A percentile compares a stretch with the other conserved stretches of the same genome.
Conservation (phyloP, 1,140 invertebrate species). For the Caenorhabditis brenneri region DNA sequence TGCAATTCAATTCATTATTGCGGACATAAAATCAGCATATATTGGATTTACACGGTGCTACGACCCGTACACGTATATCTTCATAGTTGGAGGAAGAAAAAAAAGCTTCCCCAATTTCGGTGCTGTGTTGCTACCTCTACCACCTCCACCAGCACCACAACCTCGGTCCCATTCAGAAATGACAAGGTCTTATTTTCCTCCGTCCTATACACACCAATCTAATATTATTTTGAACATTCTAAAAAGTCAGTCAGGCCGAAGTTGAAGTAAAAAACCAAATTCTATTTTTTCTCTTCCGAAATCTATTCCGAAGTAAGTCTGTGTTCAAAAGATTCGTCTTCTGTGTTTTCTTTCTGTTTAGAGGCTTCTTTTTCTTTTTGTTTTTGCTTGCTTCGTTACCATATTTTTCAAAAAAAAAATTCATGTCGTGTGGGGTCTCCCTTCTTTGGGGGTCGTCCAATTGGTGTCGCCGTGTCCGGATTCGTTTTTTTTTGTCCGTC, state of each 20-base stretch:
- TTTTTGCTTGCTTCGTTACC: conserved; percentile 1
- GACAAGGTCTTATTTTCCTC: not conserved
- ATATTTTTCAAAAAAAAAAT: not conserved
- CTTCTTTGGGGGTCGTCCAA: not conserved
- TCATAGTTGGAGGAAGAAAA: not conserved
- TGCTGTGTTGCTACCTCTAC: not conserved
- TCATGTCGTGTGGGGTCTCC: not conserved
- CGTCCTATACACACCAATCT: not conserved
- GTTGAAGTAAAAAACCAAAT: conserved; percentile 18
- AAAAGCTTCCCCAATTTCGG: not conserved
- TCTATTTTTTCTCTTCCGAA: conserved; percentile 30
- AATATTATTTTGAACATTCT: conserved; percentile 42
- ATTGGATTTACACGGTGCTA: conserved; percentile 37
- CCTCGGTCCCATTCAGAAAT: not conserved
- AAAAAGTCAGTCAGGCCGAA: conserved; percentile 15
- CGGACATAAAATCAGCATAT: conserved; percentile 43
- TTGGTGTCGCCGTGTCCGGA: not conserved
- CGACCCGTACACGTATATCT: conserved; percentile 37
- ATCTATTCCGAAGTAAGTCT: not conserved
- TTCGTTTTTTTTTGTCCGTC: not conserved
- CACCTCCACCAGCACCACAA: not conserved
- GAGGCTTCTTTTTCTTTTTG: not conserved
- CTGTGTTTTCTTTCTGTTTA: too few relatives aligned
- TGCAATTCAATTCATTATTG: conserved; percentile 44
- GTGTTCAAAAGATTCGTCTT: not conserved